These are phyloP conservation scores for Aphodius granarius DNA, from an alignment of 2,888 invertebrate species.

Conservation along the genomic window DNA sequence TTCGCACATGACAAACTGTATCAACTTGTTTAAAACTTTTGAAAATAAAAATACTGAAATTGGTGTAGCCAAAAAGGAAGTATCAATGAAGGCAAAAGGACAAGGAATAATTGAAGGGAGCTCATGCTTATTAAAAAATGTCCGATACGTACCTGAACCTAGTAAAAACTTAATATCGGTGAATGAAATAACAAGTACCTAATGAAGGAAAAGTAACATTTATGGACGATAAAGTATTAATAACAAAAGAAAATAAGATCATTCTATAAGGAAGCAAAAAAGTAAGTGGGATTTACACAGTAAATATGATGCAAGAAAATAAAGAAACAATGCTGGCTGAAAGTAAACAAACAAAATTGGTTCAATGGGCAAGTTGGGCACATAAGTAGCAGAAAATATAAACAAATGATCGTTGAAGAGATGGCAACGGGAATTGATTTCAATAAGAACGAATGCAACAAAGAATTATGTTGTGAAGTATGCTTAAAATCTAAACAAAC, in stretches of 20 bases:
- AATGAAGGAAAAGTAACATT: neutral
- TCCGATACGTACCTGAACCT: neutral
- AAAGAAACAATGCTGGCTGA: neutral
- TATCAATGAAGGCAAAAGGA: neutral
- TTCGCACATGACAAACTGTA: neutral
- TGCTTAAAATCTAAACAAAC: constrained; percentile 16
- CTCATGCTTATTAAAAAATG: neutral
- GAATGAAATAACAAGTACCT: neutral
- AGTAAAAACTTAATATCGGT: neutral
- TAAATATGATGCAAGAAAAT: constrained; percentile 19
- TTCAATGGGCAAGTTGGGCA: constrained; percentile 15
- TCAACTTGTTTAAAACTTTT: neutral
- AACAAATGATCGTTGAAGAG: neutral
- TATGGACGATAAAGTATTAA: neutral
- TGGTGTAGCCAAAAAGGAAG: neutral
- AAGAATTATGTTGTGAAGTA: constrained; percentile 11
- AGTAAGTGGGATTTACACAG: constrained; percentile 26
- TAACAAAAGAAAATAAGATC: constrained; percentile 30
- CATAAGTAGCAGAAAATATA: constrained; percentile 9
- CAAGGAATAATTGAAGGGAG: neutral
- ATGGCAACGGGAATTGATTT: constrained; percentile 2
- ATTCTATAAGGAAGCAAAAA: constrained; percentile 30
- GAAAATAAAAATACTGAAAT: neutral
- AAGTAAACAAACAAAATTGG: neutral
- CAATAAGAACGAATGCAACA: neutral